phyloP scores from a whole-genome alignment of 2,888 invertebrate species.

The Scaeva pyrastri region DNA sequence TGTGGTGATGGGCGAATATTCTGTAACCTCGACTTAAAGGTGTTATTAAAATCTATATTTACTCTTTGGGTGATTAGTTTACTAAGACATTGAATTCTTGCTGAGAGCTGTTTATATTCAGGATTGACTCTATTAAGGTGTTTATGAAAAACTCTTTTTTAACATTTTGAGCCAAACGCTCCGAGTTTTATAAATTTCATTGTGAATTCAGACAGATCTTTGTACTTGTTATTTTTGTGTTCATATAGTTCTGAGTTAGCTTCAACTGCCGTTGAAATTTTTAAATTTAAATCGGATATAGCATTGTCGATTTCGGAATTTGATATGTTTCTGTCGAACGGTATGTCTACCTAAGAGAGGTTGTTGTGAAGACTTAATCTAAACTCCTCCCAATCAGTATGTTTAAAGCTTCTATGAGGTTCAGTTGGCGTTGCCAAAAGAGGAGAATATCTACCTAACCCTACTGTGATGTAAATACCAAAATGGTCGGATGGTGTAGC shows the following conservation, averaged over 20 bases:
- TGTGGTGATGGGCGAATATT: constrained; percentile 1
- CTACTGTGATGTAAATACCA: not conserved
- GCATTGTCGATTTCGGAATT: not conserved
- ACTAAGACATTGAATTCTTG: constrained; percentile 10
- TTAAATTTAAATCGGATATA: not conserved
- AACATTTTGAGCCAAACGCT: not conserved
- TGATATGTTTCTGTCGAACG: constrained; percentile 4
- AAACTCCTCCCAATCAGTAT: not conserved
- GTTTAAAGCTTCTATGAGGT: constrained; percentile 3
- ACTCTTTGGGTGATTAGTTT: constrained; percentile 13
- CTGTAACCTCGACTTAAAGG: not conserved
- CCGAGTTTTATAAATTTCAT: constrained; percentile 7
- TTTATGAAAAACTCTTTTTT: constrained; percentile 10
- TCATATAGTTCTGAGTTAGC: constrained; percentile 6
- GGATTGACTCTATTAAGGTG: not conserved
- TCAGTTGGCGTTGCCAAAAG: not conserved
- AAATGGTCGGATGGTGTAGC: not conserved
- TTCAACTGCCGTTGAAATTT: not conserved
- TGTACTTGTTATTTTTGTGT: constrained; percentile 6
- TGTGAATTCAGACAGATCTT: constrained; percentile 8
- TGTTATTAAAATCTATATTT: constrained; percentile 7
- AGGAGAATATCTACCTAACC: not conserved
- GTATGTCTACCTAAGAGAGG: not conserved
- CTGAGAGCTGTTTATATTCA: not conserved
- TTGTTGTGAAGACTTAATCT: constrained; percentile 5